phyloP scores from a whole-genome alignment of 2,113 vertebrate species.

The Etheostoma cragini region DNA sequence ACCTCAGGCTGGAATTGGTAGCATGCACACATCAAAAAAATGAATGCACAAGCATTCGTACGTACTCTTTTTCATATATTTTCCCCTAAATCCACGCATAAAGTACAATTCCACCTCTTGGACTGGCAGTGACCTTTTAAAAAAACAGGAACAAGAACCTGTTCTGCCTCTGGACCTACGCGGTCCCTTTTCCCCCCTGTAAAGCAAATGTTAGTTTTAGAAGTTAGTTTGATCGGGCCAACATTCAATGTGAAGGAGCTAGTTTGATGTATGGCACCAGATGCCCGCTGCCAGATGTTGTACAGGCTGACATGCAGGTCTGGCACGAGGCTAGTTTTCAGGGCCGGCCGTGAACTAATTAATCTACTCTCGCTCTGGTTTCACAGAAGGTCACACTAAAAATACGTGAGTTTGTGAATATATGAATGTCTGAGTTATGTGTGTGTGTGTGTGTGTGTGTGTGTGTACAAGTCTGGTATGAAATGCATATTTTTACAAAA shows the following conservation, averaged over 20 bases:
- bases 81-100: constrained; percentile 20
- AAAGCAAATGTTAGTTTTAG: constrained; percentile 82
- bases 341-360: constrained; percentile 79
- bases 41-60: constrained; percentile 48
- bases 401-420: constrained; percentile 55
- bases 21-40: constrained; percentile 34
- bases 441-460: constrained; percentile 5
- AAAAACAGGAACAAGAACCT: constrained; percentile 45
- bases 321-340: constrained; percentile 73
- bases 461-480: neutral
- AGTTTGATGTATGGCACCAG: constrained; percentile 86
- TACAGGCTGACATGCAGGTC: constrained; percentile 73
- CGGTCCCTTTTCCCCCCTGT: constrained; percentile 16
- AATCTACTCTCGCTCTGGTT: constrained; percentile 74
- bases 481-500: constrained; percentile 34
- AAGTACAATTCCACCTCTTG: constrained; percentile 7
- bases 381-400: constrained; percentile 73
- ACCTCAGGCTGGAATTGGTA: constrained; percentile 36
- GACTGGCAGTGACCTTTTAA: constrained; percentile 56
- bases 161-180: constrained; percentile 43
- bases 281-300: constrained; percentile 84
- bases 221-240: constrained; percentile 75
- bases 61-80: constrained; percentile 5
- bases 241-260: constrained; percentile 63
- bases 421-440: constrained; percentile 36